These are phyloP conservation scores for Pantala flavescens DNA, from an alignment of 1,140 invertebrate genomes.

Conservation along the genomic window DNA sequence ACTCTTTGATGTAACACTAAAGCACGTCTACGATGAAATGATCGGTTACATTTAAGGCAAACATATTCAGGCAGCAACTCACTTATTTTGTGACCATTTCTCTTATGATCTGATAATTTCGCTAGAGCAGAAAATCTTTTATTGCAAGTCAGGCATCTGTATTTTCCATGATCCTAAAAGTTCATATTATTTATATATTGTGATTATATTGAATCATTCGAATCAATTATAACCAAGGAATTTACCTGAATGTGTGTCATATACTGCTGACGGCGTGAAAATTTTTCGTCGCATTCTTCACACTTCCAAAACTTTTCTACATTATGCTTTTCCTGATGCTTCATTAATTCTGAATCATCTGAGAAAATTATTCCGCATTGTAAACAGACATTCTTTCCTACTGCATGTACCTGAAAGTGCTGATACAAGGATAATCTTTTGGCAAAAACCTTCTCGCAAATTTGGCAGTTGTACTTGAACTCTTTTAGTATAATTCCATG, in stretches of 20 bases:
- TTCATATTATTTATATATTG: neutral
- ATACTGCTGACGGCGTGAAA: conserved; percentile 33
- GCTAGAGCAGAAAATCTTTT: conserved; percentile 17
- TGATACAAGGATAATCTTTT: conserved; percentile 31
- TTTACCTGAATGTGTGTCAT: conserved; percentile 28
- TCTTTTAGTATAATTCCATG: conserved; percentile 31
- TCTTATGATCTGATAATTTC: conserved; percentile 11
- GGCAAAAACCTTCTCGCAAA: conserved; percentile 30
- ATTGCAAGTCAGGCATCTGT: conserved; percentile 16
- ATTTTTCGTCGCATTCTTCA: conserved; percentile 30
- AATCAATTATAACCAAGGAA: neutral
- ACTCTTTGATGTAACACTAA: conserved; percentile 14
- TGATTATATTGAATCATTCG: neutral
- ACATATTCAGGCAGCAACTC: neutral
- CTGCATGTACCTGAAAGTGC: conserved; percentile 32
- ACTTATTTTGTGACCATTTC: conserved; percentile 9
- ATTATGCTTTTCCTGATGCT: conserved; percentile 29
- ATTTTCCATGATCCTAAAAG: conserved; percentile 21
- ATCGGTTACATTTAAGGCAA: conserved; percentile 13
- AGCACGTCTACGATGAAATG: neutral
- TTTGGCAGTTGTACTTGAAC: conserved; percentile 29
- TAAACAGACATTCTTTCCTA: conserved; percentile 31
- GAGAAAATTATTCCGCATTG: conserved; percentile 32
- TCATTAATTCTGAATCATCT: conserved; percentile 26
- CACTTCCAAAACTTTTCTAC: conserved; percentile 32